Evolutionary conservation across 2,888 invertebrate species (phyloP).

Genomic region (Temnothorax rugatulus): DNA sequence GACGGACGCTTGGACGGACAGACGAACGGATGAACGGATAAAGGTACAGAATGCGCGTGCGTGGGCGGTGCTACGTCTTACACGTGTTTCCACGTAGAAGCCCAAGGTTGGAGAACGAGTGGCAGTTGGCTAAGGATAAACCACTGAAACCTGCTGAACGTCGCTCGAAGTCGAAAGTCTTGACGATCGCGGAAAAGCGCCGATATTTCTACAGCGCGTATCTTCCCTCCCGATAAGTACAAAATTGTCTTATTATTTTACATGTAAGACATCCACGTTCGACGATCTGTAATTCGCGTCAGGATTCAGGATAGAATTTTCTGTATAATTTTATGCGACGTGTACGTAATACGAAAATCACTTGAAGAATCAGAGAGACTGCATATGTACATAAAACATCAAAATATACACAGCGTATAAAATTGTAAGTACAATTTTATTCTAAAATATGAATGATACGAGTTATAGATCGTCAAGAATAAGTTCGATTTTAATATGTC

Average conservation of each 20-base stretch:
- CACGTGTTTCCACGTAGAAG: conserved; percentile 70
- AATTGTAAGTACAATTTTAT: neutral
- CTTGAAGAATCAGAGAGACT: neutral
- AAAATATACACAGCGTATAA: neutral
- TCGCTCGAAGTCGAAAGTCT: conserved; percentile 35
- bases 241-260: neutral
- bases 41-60: conserved; percentile 76
- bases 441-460: neutral
- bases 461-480: neutral
- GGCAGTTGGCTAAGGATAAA: conserved; percentile 72
- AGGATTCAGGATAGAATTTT: neutral
- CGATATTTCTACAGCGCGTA: neutral
- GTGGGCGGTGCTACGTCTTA: conserved; percentile 79
- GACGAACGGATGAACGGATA: conserved; percentile 60
- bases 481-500: neutral
- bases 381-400: neutral
- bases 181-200: conserved; percentile 28
- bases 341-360: neutral
- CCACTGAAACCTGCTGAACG: conserved; percentile 49
- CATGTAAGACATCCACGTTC: neutral
- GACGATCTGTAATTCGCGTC: neutral
- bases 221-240: no score
- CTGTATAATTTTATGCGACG: neutral
- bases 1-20: conserved; percentile 56
- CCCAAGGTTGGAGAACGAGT: conserved; percentile 81